Evolutionary conservation across 2,113 vertebrate species (phyloP).

Genomic region (Suricata suricatta): DNA sequence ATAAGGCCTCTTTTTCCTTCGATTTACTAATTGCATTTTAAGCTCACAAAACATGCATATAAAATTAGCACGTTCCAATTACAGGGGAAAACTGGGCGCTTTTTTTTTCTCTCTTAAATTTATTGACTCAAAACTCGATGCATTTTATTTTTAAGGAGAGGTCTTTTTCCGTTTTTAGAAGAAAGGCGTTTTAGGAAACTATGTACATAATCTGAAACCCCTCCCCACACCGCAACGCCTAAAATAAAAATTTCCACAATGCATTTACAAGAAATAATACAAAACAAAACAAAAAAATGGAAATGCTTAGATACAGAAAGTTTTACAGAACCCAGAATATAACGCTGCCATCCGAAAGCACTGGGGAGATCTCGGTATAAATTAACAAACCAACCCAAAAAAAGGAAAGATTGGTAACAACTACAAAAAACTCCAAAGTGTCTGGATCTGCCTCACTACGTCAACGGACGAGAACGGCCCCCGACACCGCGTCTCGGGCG

Average conservation of each 20-base stretch:
- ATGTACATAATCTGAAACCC: slow-evolving; percentile 92
- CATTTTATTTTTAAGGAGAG: slow-evolving; percentile 80
- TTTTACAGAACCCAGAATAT: slow-evolving; percentile 90
- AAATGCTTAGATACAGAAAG: slow-evolving; percentile 86
- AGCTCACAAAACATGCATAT: slow-evolving; percentile 58
- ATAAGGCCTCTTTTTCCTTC: slow-evolving; percentile 30
- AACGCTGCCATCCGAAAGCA: slow-evolving; percentile 78
- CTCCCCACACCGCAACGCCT: slow-evolving; percentile 88
- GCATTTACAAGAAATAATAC: slow-evolving; percentile 96
- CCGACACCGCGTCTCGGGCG: slow-evolving; percentile 67
- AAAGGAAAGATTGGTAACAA: neutral
- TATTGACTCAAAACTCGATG: slow-evolving; percentile 93
- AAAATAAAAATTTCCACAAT: slow-evolving; percentile 95
- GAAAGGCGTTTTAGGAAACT: slow-evolving; percentile 94
- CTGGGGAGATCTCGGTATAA: slow-evolving; percentile 81
- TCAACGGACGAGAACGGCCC: slow-evolving; percentile 72
- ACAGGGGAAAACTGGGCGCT: slow-evolving; percentile 49
- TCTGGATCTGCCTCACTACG: slow-evolving; percentile 80
- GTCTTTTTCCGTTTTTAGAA: slow-evolving; percentile 83
- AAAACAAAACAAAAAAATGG: slow-evolving; percentile 87
- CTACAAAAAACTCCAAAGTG: slow-evolving; percentile 49
- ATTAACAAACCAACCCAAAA: slow-evolving; percentile 80
- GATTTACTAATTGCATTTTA: slow-evolving; percentile 48
- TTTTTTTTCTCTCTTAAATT: slow-evolving; percentile 86
- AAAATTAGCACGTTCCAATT: slow-evolving; percentile 72